Conservation (phyloP, 2,888 invertebrate species). For the Plebejus anna region DNA sequence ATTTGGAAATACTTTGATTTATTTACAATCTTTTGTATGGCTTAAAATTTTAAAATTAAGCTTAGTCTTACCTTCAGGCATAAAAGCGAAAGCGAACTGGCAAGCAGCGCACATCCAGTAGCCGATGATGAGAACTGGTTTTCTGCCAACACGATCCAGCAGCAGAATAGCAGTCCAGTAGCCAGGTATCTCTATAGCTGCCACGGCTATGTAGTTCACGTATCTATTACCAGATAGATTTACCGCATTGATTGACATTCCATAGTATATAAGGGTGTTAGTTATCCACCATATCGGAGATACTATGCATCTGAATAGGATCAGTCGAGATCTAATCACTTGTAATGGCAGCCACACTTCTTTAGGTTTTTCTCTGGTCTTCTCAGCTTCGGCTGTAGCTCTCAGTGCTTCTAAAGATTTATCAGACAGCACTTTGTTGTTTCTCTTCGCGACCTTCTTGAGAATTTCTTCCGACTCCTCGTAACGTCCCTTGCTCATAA, state of each 20-base stretch:
- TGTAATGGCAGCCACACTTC: conserved; percentile 58
- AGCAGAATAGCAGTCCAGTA: conserved; percentile 82
- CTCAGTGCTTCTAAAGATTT: conserved; percentile 70
- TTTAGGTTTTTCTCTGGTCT: conserved; percentile 49
- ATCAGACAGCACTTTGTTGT: conserved; percentile 78
- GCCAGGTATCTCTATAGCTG: conserved; percentile 85
- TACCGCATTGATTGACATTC: conserved; percentile 84
- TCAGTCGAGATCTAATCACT: conserved; percentile 54
- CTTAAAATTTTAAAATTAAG: not conserved
- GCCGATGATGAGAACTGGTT: conserved; percentile 80
- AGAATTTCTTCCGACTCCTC: conserved; percentile 83
- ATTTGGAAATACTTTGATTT: not conserved
- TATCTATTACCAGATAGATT: conserved; percentile 83
- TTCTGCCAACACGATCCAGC: conserved; percentile 82
- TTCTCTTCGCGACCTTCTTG: conserved; percentile 81
- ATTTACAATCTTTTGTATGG: not conserved
- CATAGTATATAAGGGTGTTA: conserved; percentile 85
- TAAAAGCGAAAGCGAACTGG: conserved; percentile 81
- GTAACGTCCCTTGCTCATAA: conserved; percentile 84
- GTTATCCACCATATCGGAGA: conserved; percentile 84
- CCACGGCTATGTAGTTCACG: conserved; percentile 83
- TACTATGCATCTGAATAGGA: conserved; percentile 57
- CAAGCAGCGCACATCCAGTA: conserved; percentile 82
- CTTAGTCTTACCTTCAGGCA: conserved; percentile 67
- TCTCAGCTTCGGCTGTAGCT: conserved; percentile 58